phyloP scores from a whole-genome alignment of 2,797 vertebrate species.

The Macrochelys suwanniensis region DNA sequence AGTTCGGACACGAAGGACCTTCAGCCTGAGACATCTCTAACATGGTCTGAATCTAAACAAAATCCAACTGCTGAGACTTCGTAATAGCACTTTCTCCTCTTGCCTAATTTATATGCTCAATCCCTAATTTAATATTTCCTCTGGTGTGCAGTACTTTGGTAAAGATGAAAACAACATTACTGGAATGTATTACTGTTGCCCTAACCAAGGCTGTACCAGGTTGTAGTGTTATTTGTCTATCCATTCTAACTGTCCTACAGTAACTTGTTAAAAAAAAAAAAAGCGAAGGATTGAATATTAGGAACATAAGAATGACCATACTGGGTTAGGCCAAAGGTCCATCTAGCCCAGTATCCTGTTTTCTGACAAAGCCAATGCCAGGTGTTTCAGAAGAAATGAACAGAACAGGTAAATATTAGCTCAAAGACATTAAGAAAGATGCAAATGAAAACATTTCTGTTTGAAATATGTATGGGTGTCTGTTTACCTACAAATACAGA shows the following conservation, averaged over 20 bases:
- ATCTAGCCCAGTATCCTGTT: no score
- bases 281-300: background rate
- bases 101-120: background rate
- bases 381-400: no score
- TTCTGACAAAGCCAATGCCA: no score
- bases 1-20: background rate
- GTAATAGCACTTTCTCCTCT: background rate
- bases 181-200: conserved; percentile 29
- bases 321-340: no score
- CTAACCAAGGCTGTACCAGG: conserved; percentile 27
- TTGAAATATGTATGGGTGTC: rapidly evolving
- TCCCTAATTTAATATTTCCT: conserved; percentile 7
- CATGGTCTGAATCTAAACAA: background rate
- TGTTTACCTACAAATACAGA: background rate
- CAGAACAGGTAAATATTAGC: background rate
- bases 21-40: background rate
- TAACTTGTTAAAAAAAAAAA: conserved; percentile 24
- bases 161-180: background rate
- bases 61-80: background rate
- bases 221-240: conserved; percentile 12
- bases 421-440: conserved; percentile 10
- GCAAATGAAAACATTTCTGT: conserved; percentile 34
- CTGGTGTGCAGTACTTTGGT: conserved; percentile 9
- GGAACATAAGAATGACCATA: no score
- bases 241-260: conserved; percentile 11